Evolutionary conservation across 2,888 invertebrate species (phyloP), one percentile per base, ranked within the genome.

Genomic region (Leptura quadrifasciata): DNA sequence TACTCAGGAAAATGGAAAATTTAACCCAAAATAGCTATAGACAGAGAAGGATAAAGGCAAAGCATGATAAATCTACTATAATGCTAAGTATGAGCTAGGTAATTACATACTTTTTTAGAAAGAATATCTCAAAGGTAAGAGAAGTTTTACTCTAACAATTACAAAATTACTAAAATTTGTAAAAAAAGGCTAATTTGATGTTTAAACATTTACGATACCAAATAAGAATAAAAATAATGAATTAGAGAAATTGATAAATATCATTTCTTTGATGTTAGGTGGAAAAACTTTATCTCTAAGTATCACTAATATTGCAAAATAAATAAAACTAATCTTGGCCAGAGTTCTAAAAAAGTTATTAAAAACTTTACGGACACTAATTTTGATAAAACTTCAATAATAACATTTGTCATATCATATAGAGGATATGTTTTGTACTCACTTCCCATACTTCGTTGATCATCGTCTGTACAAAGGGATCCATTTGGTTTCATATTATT

Each of bases 381-480:
- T 39, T 39, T 39, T 10, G 2, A 15, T 39, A 15, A 9, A 1
- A 15, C 10, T 6, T n/a, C n/a, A n/a, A n/a, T 39, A 39, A 39
- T 39, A 31, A 6, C 5, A 31, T 39, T 39, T 39, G 12, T 39
- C 2, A 47, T n/a, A n/a, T n/a, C n/a, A n/a, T 15, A 47, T n/a
- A n/a, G n/a, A 47, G 5, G 47, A n/a, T n/a, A n/a, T 24, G 8
- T 24, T 63, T 47, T 39, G 17, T 55, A 88, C 89, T 87, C 85
- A 89, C 89, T 88, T 84, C 88, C 89, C 54, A 87, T 85, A 74
- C 86, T 86, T 79, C 89, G 84, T 79, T 87, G 88, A 76, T 89
- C 88, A 10, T 89, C 89, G 47, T 86, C 85, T 27, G 81, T 78
- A 75, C 83, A 82, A 47, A 84, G 80, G 20, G 85, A 80, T 73